Base-by-base conservation (phyloP, 2,797 vertebrate species). In the Setipinna tenuifilis region DNA sequence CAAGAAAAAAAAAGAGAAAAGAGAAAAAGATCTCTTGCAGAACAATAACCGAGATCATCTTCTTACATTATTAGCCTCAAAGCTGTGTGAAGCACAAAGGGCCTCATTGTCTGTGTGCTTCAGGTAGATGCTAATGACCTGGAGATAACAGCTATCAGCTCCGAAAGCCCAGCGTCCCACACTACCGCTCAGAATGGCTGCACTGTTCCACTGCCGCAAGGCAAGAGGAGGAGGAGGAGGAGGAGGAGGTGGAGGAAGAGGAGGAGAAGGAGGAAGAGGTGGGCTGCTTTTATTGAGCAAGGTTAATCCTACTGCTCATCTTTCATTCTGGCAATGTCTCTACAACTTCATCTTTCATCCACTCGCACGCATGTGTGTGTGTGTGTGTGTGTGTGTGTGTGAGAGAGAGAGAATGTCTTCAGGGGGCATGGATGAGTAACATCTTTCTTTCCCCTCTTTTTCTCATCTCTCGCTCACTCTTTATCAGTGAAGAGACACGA, bases 281-380 rank as follows among this genome's bases (percentile, higher is more conserved):
- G 35, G 35, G 35, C 25, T 71, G 65, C 65, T n/a, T 86, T 86
- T 82, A 87, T n/a, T 82, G 59, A 14, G 17, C 31, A 83, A 83
- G 84, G 50, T 85, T 61, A 84, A 62, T 86, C 23, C 65, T 19
- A 61, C 59, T 6, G n/a, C 82, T 23, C 19, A 44, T 83, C 61
- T 58, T 75, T 84, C 12, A 65, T 71, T 50, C 65, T 50, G 65
- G 68, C 61, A 86, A 86, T 82, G 87, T 82, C 83, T 71, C 61
- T 81, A 83, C 59, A 46, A 71, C 48, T 85, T 61, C 25, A 82
- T 85, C 71, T 85, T 57, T 83, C 35, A 86, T 68, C 78, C 21
- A 58, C 46, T 31, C 6, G 54, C n/a, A 68, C 28, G 50, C 9
- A 7, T 54, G 50, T 54, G 50, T 14, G 50, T 54, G 50, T 9